Evolutionary conservation across 2,113 vertebrate genomes (phyloP).

Genomic region (Australoheros scitulus): DNA sequence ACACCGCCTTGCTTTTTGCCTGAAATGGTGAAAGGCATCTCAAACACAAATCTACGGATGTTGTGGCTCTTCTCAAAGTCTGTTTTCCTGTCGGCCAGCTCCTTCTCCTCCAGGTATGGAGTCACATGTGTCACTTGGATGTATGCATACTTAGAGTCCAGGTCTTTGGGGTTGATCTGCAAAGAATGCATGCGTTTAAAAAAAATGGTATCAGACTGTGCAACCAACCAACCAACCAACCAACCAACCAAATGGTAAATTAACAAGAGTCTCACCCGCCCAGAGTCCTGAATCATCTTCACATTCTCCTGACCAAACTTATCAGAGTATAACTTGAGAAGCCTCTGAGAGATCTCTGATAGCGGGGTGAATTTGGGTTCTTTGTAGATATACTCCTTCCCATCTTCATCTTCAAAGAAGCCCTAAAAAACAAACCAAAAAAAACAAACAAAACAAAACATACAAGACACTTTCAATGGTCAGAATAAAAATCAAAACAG

Average conservation of each 20-base stretch:
- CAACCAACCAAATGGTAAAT: neutral
- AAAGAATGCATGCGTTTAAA: neutral
- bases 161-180: conserved; percentile 97
- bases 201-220: neutral
- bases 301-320: conserved; percentile 99
- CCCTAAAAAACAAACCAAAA: conserved; percentile 83
- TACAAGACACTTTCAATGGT: neutral
- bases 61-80: conserved; percentile 97
- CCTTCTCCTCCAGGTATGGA: conserved; percentile 96
- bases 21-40: conserved; percentile 96
- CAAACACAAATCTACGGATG: conserved; percentile 96
- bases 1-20: conserved; percentile 95
- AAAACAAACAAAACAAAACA: neutral
- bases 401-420: conserved; percentile 97
- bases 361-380: conserved; percentile 97
- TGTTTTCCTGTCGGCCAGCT: conserved; percentile 91
- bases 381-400: conserved; percentile 99
- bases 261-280: conserved; percentile 82
- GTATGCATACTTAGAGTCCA: conserved; percentile 97
- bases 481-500: neutral
- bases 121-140: conserved; percentile 97
- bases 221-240: neutral
- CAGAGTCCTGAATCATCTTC: conserved; percentile 98
- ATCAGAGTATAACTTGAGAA: conserved; percentile 97
- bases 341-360: conserved; percentile 95